Evolutionary conservation across 2,113 vertebrate species (phyloP).

Genomic region (Toxostoma redivivum): DNA sequence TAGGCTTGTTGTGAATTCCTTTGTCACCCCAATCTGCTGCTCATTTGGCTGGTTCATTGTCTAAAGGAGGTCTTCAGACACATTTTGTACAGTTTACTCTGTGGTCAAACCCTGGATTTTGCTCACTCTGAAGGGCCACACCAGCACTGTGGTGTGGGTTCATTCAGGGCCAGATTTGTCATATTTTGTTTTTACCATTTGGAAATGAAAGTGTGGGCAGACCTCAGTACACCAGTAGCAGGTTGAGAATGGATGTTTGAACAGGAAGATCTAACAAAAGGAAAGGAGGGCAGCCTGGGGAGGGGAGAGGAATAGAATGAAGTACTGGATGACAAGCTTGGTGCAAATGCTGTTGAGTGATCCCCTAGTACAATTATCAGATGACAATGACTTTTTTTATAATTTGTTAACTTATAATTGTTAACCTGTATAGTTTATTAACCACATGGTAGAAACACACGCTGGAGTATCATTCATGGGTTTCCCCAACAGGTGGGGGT

Average conservation of each 20-base stretch:
- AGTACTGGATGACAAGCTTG: background rate
- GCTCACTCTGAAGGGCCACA: background rate
- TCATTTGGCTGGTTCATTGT: fast-evolving
- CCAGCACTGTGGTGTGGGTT: background rate
- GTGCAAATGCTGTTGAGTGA: background rate
- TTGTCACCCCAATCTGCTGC: background rate
- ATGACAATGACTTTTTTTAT: background rate
- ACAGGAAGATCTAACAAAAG: background rate
- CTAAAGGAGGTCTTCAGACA: background rate
- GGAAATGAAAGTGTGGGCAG: background rate
- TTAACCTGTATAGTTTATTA: background rate
- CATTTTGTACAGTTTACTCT: background rate
- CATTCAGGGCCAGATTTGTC: background rate
- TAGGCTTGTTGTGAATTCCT: background rate
- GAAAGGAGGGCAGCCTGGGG: background rate
- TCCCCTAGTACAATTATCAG: background rate
- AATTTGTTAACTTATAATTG: background rate
- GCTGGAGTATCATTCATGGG: background rate
- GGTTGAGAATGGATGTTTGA: background rate
- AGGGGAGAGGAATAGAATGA: background rate
- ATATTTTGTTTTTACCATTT: background rate
- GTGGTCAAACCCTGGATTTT: background rate
- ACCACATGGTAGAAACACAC: background rate
- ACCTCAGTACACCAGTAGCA: background rate
- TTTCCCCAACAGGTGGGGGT: background rate